A percentile compares a stretch with the other conserved stretches of the same genome.
Evolutionary conservation across 2,113 vertebrate species (phyloP).

Genomic region (Perccottus glenii): DNA sequence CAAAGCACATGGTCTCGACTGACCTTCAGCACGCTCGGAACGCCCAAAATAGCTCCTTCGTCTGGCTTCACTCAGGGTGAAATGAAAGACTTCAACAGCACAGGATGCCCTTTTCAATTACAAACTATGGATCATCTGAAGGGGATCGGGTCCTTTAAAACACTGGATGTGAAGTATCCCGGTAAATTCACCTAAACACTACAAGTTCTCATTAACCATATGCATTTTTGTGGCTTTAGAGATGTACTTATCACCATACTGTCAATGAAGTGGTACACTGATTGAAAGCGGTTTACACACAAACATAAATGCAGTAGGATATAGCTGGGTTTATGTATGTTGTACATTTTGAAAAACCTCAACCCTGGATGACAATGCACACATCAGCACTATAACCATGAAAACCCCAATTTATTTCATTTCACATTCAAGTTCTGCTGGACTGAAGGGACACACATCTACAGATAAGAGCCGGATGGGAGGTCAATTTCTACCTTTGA

Average conservation of each 20-base stretch:
- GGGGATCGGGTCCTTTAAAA: not conserved
- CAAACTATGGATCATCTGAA: slow-evolving; percentile 4
- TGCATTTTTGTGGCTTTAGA: not conserved
- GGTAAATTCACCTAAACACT: not conserved
- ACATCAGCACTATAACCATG: not conserved
- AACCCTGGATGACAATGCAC: not conserved
- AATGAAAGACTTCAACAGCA: slow-evolving; percentile 47
- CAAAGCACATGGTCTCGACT: slow-evolving; percentile 45
- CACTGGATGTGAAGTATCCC: not conserved
- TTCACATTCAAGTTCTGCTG: not conserved
- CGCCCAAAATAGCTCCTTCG: slow-evolving; percentile 60
- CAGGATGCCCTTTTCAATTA: slow-evolving; percentile 32
- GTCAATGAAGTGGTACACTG: too few relatives aligned
- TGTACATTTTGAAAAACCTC: not conserved
- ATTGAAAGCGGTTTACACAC: not conserved
- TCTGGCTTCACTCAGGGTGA: slow-evolving; percentile 37
- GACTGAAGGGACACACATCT: too few relatives aligned
- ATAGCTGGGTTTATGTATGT: too few relatives aligned
- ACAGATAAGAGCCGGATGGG: too few relatives aligned
- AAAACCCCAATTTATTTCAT: not conserved
- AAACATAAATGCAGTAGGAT: not conserved
- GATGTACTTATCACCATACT: not conserved
- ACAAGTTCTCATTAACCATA: not conserved
- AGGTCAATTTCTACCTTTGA: too few relatives aligned
- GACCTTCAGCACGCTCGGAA: slow-evolving; percentile 45